These are phyloP conservation scores for Rhynchonycteris naso DNA, from an alignment of 2,797 vertebrate species.

Conservation along the genomic window DNA sequence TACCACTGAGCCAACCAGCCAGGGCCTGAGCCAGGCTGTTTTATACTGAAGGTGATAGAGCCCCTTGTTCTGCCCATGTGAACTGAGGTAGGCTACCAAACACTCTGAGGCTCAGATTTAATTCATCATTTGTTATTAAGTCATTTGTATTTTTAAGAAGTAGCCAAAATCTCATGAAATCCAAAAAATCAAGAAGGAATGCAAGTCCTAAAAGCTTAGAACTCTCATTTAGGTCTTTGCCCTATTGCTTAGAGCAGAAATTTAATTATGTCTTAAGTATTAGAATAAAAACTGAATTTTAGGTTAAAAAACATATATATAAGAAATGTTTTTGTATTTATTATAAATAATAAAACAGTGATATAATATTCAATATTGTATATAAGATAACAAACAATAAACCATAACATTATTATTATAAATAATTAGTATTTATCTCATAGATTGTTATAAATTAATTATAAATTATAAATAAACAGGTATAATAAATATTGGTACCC, in stretches of 20 bases:
- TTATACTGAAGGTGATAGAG: neutral
- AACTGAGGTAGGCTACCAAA: neutral
- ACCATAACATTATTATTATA: constrained; percentile 4
- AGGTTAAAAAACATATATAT: neutral
- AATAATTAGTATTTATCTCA: neutral
- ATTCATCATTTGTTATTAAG: neutral
- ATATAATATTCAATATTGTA: neutral
- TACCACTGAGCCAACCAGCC: too few species aligned
- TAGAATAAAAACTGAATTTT: constrained; percentile 9
- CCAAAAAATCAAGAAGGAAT: neutral
- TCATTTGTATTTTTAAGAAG: neutral
- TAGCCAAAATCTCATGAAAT: constrained; percentile 9
- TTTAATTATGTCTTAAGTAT: neutral
- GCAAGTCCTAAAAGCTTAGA: neutral
- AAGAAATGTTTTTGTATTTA: constrained; percentile 5
- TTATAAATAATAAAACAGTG: neutral
- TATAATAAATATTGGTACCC: neutral
- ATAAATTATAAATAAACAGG: neutral
- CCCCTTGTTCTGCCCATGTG: neutral
- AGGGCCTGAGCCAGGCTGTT: neutral
- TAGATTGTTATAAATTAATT: neutral
- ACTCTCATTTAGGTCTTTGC: neutral
- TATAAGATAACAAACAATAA: neutral
- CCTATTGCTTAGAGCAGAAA: neutral
- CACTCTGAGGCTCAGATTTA: neutral